These are phyloP conservation scores for Cavia porcellus DNA, from an alignment of 2,113 vertebrate genomes.

Conservation along the genomic window DNA sequence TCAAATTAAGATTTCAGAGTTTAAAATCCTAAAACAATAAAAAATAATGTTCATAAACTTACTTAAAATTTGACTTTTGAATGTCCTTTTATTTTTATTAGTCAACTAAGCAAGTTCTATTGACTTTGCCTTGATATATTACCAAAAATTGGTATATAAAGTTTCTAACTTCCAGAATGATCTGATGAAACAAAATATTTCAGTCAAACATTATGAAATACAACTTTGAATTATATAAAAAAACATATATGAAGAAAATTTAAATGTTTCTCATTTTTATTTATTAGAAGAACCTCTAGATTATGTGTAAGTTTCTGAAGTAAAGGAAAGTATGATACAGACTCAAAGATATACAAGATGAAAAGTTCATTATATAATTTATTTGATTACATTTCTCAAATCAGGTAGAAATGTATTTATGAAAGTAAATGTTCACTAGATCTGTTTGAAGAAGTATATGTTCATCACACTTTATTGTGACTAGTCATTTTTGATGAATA, in stretches of 20 bases:
- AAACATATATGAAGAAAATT: neutral
- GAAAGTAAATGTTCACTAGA: slow-evolving; percentile 29
- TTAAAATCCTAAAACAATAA: slow-evolving; percentile 1
- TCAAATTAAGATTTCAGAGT: neutral
- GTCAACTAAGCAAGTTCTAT: neutral
- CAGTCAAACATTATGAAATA: neutral
- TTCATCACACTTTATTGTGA: slow-evolving; percentile 59
- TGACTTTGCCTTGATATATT: neutral
- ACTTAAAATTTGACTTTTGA: neutral
- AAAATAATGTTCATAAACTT: neutral
- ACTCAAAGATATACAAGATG: neutral
- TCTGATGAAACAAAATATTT: neutral
- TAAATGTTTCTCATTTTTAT: neutral
- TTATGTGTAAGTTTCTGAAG: neutral
- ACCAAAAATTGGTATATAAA: neutral
- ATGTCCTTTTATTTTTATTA: neutral
- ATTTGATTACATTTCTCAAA: slow-evolving; percentile 1
- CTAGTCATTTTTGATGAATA: slow-evolving; percentile 62
- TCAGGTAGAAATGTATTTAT: slow-evolving; percentile 43
- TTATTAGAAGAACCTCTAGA: neutral
- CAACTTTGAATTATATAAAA: neutral
- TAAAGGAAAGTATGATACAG: neutral
- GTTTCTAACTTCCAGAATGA: neutral
- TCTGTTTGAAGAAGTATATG: slow-evolving; percentile 12
- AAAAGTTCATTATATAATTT: neutral